These are phyloP conservation scores for Pelagia noctiluca DNA, from an alignment of 30 jellyfish, hydroid and myxozoan species.

Conservation along the genomic window DNA sequence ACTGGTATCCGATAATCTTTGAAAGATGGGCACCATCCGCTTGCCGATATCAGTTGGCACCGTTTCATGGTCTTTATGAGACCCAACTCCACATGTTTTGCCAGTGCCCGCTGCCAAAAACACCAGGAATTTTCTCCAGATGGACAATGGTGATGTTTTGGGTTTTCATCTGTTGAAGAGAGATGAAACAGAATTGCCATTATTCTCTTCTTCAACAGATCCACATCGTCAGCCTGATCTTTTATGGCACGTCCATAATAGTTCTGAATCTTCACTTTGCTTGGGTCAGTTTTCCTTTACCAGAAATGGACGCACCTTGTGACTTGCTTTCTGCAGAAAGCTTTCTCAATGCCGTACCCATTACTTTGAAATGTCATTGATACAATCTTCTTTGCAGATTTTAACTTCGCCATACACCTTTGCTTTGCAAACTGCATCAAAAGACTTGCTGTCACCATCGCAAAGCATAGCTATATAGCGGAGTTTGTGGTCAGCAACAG, in stretches of 20 bases:
- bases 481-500: slow-evolving; percentile 3
- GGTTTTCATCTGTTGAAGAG: slow-evolving; percentile 8
- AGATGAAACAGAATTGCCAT: slow-evolving; percentile 2
- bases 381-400: slow-evolving; percentile 20
- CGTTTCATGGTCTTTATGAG: slow-evolving; percentile 16
- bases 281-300: slow-evolving; percentile 36
- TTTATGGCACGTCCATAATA: background rate
- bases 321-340: background rate
- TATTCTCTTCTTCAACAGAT: slow-evolving; percentile 5
- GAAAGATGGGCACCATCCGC: slow-evolving; percentile 14
- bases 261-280: too few relatives aligned
- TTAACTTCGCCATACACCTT: slow-evolving; percentile 7
- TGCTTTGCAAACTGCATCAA: background rate
- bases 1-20: background rate
- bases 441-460: slow-evolving; percentile 32
- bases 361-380: slow-evolving; percentile 10
- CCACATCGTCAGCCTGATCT: slow-evolving; percentile 16
- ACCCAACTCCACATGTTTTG: background rate
- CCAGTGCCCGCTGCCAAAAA: slow-evolving; percentile 38
- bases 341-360: slow-evolving; percentile 37
- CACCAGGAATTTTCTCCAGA: slow-evolving; percentile 31
- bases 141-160: slow-evolving; percentile 9
- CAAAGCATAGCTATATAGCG: slow-evolving; percentile 32
- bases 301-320: slow-evolving; percentile 2
- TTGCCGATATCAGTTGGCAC: slow-evolving; percentile 3